Conservation (phyloP, 2,797 vertebrate genomes). For the Nasua narica region DNA sequence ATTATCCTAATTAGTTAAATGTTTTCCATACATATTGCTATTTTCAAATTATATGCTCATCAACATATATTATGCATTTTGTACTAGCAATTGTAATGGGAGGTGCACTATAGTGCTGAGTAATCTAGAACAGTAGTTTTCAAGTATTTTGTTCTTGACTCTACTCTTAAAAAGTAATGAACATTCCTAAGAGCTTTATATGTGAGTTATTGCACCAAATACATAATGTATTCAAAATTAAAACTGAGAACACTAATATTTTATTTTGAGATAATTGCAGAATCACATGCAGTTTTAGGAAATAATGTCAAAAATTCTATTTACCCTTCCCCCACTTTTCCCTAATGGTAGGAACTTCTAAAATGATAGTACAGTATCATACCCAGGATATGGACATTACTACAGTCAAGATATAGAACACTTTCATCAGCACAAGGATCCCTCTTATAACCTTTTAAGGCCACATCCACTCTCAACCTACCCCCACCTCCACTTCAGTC, state of each 20-base stretch:
- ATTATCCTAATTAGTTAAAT: neutral
- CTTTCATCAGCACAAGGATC: neutral
- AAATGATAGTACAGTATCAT: neutral
- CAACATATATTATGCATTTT: neutral
- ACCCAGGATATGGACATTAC: neutral
- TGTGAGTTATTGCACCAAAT: neutral
- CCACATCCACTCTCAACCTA: neutral
- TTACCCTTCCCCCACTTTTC: neutral
- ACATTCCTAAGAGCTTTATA: neutral
- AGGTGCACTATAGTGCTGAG: neutral
- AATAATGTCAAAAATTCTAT: neutral
- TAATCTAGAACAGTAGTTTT: neutral
- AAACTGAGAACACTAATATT: neutral
- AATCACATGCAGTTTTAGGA: neutral
- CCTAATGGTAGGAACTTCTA: neutral
- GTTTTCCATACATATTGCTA: neutral
- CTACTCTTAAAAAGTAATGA: neutral
- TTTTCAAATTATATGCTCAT: neutral
- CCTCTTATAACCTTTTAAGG: neutral
- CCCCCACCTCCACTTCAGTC: neutral
- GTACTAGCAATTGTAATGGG: neutral
- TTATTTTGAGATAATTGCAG: neutral
- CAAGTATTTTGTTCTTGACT: neutral
- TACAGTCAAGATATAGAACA: neutral
- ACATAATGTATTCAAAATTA: neutral